Evolutionary conservation across 2,797 vertebrate species (phyloP), one percentile per base, ranked within the genome.

Genomic region (Sternarchorhynchus goeldii): DNA sequence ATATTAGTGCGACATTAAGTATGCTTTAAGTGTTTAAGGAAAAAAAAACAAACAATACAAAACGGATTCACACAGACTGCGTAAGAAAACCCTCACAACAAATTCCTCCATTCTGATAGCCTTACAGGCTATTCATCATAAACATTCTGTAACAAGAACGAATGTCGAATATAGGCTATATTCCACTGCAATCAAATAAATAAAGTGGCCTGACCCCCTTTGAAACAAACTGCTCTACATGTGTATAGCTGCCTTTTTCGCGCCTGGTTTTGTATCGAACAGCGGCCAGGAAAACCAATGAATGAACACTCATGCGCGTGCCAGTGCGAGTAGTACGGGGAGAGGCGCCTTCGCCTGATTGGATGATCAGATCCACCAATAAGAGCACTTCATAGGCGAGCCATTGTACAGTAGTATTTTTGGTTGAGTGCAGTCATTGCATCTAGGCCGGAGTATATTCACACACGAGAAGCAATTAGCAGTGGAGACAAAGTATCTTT

Each of bases 191-290:
- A 25, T 6, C 36, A 36, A 31, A 36, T 68, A 16, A 41, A 65
- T 12, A 41, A 4, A 14, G 2, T 39, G n/a, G 2, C 39, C 34
- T 20, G 12, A 12, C 2, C 3, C 5, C 0, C 32, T 41, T 20
- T 20, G n/a, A 14, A 65, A 5, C 10, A 21, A 29, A 8, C 36
- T 66, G n/a, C 21, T 25, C 36, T 14, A 12, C 34, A 39, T 7
- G 5, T 1, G 14, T n/a, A 5, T 29, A 21, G 16, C 1, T 18
- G 20, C 2, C 20, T 55, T 75, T 81, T 91, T 93, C 90, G 90
- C 92, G 92, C 90, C 86, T 89, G 89, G 87, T 88, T 93, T 93
- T 89, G 89, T 91, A 93, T 86, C 88, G 90, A 90, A 90, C 85
- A 83, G 83, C 39, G 31, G 78, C 69, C 65, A 81, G 73, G 34